These are phyloP conservation scores for Merluccius polli DNA, from an alignment of 2,797 vertebrate species.

Conservation along the genomic window DNA sequence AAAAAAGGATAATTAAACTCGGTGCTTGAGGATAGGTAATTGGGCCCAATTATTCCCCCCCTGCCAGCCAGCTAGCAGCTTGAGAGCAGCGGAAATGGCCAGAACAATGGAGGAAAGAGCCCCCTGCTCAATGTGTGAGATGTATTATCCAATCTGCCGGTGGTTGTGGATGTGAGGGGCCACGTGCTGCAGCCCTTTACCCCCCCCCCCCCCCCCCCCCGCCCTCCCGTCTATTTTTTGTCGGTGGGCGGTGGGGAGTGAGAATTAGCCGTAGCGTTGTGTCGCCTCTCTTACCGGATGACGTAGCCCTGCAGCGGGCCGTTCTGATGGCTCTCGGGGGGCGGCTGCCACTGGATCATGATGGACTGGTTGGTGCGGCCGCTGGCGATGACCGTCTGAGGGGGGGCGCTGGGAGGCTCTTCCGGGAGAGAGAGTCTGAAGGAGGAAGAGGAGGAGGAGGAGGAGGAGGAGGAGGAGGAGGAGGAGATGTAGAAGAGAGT, in stretches of 20 bases:
- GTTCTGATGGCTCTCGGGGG: slow-evolving; percentile 92
- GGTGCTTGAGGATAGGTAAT: slow-evolving; percentile 43
- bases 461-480: slow-evolving; percentile 32
- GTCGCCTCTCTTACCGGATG: slow-evolving; percentile 80
- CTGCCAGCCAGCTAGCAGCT: slow-evolving; percentile 6
- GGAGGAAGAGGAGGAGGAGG: slow-evolving; percentile 3
- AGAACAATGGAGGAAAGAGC: slow-evolving; percentile 16
- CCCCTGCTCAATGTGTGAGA: slow-evolving; percentile 1
- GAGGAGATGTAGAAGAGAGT: slow-evolving; percentile 1
- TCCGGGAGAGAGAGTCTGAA: slow-evolving; percentile 89
- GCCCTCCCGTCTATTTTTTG: neutral
- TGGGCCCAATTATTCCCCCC: slow-evolving; percentile 55
- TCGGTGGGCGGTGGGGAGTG: neutral
- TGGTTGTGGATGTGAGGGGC: neutral
- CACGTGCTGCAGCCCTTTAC: neutral
- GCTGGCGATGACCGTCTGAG: slow-evolving; percentile 93
- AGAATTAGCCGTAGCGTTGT: slow-evolving; percentile 27
- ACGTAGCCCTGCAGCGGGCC: slow-evolving; percentile 92
- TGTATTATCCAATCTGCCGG: slow-evolving; percentile 47
- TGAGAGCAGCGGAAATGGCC: slow-evolving; percentile 34
- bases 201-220: too few relatives aligned
- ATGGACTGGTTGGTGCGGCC: slow-evolving; percentile 98
- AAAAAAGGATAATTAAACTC: neutral
- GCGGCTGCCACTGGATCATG: slow-evolving; percentile 98
- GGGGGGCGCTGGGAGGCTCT: slow-evolving; percentile 91